Evolutionary conservation across 2,888 invertebrate genomes (phyloP).

Genomic region (Drosophila meridionalis): DNA sequence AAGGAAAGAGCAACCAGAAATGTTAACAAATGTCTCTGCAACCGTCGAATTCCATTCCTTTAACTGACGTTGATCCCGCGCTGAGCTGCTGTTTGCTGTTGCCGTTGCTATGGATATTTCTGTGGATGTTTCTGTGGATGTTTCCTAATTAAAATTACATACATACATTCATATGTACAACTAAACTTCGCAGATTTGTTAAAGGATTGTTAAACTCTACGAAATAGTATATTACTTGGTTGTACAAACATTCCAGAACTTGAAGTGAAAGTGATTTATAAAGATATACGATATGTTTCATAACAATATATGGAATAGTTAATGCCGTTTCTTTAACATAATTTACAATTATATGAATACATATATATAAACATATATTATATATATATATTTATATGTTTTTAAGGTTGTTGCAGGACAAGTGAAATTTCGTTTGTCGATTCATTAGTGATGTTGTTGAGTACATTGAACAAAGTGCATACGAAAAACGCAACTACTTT

Average conservation of each 20-base stretch:
- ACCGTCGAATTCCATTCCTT: neutral
- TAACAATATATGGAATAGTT: constrained; percentile 30
- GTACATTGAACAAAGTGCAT: constrained; percentile 58
- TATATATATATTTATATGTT: neutral
- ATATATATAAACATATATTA: neutral
- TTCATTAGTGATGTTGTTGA: constrained; percentile 20
- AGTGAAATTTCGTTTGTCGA: constrained; percentile 32
- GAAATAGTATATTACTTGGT: constrained; percentile 49
- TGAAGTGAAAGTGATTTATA: constrained; percentile 55
- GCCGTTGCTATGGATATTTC: neutral
- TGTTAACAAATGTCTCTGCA: constrained; percentile 46
- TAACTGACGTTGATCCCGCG: constrained; percentile 37
- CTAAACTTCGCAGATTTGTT: constrained; percentile 81
- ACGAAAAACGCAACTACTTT: constrained; percentile 70
- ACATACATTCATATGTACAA: constrained; percentile 46
- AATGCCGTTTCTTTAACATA: constrained; percentile 41
- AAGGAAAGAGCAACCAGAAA: constrained; percentile 69
- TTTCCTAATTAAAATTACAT: constrained; percentile 5
- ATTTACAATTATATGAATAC: constrained; percentile 41
- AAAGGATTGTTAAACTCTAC: constrained; percentile 56
- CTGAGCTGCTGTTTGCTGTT: constrained; percentile 56
- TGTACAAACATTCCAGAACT: constrained; percentile 79
- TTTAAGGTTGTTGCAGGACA: constrained; percentile 46
- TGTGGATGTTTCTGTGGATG: constrained; percentile 17
- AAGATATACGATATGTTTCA: constrained; percentile 39